A percentile compares a stretch with the other conserved stretches of the same genome.
Conservation (phyloP, 2,113 vertebrate species). For the Lampris incognitus region DNA sequence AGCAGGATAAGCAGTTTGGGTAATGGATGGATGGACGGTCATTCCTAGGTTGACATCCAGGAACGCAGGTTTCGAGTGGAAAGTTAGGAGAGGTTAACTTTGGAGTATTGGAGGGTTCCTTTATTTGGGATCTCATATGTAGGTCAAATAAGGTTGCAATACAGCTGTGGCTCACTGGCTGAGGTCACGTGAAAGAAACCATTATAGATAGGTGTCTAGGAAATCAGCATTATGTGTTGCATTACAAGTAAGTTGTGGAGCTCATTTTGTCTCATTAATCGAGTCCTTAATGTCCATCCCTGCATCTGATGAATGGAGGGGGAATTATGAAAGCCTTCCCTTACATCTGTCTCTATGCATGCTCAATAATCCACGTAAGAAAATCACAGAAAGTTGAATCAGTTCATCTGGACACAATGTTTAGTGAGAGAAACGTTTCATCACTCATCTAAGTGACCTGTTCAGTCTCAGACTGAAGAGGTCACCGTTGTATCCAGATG, state of each 20-base stretch:
- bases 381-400: no score
- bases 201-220: background rate
- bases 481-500: no score
- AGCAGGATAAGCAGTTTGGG: no score
- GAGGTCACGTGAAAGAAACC: constrained; percentile 1
- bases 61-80: constrained; percentile 58
- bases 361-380: no score
- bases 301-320: background rate
- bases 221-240: background rate
- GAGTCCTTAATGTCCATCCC: background rate
- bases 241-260: background rate
- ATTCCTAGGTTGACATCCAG: constrained; percentile 42
- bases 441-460: no score
- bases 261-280: background rate
- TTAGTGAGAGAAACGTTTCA: no score
- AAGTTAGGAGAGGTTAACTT: constrained; percentile 51
- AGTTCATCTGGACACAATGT: no score
- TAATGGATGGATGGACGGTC: no score
- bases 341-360: background rate
- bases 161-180: background rate
- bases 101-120: constrained; percentile 28
- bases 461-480: no score
- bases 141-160: constrained; percentile 14
- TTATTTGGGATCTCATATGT: constrained; percentile 21
- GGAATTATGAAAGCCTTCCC: constrained; percentile 3